Evolutionary conservation across 2,113 vertebrate genomes (phyloP).

Genomic region (Eonycteris spelaea): DNA sequence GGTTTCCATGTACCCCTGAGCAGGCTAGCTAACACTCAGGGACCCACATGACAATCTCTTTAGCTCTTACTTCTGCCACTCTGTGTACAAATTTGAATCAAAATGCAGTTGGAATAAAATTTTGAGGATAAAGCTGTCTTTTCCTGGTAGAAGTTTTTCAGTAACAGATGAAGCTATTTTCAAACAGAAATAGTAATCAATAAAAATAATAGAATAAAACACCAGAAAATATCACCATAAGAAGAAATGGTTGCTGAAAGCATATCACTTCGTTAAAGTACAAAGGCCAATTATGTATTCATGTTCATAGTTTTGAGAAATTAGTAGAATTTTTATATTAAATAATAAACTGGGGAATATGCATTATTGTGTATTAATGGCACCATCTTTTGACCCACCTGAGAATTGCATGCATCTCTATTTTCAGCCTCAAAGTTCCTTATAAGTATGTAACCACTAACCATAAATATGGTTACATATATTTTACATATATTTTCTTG

Average conservation of each 20-base stretch:
- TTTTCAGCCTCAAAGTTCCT: background rate
- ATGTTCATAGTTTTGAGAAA: background rate
- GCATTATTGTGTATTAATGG: background rate
- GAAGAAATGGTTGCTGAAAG: background rate
- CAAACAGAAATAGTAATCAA: constrained; percentile 7
- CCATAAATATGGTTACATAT: no score
- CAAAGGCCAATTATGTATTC: background rate
- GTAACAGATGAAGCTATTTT: background rate
- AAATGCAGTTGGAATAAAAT: background rate
- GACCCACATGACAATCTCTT: no score
- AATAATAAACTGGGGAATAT: background rate
- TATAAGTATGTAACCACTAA: background rate
- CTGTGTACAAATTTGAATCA: background rate
- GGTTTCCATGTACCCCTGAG: background rate
- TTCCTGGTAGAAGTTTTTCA: background rate
- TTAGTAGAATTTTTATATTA: background rate
- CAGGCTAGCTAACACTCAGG: fast-evolving
- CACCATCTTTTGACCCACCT: constrained; percentile 4
- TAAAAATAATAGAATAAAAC: background rate
- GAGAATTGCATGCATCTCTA: background rate
- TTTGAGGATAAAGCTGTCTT: background rate
- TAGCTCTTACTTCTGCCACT: background rate
- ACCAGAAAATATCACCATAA: background rate
- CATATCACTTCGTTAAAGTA: background rate
- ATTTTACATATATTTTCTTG: background rate